Base-by-base conservation (phyloP, 35 echinoderm and acorn worm species). In the Ophioderma brevispina region DNA sequence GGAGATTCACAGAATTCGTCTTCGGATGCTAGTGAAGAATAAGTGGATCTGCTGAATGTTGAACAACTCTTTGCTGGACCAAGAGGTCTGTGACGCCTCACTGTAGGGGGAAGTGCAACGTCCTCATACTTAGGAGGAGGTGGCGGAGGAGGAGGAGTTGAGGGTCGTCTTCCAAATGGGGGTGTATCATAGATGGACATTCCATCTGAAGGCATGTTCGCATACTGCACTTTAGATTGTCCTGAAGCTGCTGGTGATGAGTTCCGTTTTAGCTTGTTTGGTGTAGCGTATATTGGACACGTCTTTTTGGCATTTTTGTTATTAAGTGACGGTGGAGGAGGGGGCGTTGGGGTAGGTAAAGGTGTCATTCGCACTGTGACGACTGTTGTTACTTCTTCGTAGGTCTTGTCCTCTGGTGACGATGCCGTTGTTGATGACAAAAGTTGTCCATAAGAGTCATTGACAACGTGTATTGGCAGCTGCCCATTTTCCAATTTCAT, bases 371-470 rank as follows among this genome's bases (percentile, higher is more conserved):
- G 34, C 36, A 81, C 34, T 37, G 36, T 40, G 37, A 31, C 31
- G 19, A 31, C 21, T 81, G 14, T 38, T 81, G 38, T 0, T 37
- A 38, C 79, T 23, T 81, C 19, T 42, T 38, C 79, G n/a, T 81
- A 42, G 4, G 40, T 81, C 36, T 38, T 40, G 2, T 41, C 34
- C 3, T 38, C 23, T 40, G 17, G n/a, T 81, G 31, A 15, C 25
- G 35, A 23, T 28, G 19, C 39, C 21, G 39, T 37, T 39, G 36
- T 38, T 25, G 8, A 38, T 23, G 25, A 28, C 40, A 38, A 39
- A 38, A 81, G 35, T 81, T 81, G 35, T 28, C 40, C 79, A 81
- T 81, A 40, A 81, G 17, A 25, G 36, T 81, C 40, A 81, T 81
- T 81, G 19, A 81, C 3, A 40, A 41, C 40, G 11, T 40, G 40